phyloP scores from a whole-genome alignment of 1,140 invertebrate genomes.

The Hyles vespertilio region DNA sequence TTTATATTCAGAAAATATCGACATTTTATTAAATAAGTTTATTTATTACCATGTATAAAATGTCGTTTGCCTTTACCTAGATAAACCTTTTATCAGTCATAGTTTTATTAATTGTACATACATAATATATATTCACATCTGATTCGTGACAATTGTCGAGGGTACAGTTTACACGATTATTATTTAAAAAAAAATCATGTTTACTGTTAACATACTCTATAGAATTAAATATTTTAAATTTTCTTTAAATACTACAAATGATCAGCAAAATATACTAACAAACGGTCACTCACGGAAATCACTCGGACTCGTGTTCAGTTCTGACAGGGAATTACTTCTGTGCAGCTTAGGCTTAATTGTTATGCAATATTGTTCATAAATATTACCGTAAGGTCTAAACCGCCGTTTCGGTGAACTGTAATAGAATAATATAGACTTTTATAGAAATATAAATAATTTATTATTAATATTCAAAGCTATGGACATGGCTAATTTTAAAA shows the following conservation, averaged over 20 bases:
- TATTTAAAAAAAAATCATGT: no score
- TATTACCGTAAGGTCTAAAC: constrained; percentile 26
- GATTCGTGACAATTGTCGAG: no score
- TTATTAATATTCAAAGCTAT: no score
- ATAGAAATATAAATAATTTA: no score
- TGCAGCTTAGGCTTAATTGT: constrained; percentile 53
- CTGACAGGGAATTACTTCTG: constrained; percentile 51
- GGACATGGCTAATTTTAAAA: no score
- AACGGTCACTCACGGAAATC: constrained; percentile 49
- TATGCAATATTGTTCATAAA: constrained; percentile 52
- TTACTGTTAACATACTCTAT: background rate
- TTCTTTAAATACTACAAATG: constrained; percentile 1
- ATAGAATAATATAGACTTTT: background rate
- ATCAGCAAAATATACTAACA: constrained; percentile 27
- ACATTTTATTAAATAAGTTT: no score
- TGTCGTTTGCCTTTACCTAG: no score
- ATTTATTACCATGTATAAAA: no score
- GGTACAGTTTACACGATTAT: no score
- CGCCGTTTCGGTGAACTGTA: constrained; percentile 21
- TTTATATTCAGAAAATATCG: no score
- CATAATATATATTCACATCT: no score
- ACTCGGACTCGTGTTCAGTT: constrained; percentile 40
- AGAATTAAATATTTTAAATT: no score
- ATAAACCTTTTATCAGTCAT: background rate
- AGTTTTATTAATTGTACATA: background rate